phyloP scores from a whole-genome alignment of 1,140 invertebrate genomes.

The Leptinotarsa defecta region DNA sequence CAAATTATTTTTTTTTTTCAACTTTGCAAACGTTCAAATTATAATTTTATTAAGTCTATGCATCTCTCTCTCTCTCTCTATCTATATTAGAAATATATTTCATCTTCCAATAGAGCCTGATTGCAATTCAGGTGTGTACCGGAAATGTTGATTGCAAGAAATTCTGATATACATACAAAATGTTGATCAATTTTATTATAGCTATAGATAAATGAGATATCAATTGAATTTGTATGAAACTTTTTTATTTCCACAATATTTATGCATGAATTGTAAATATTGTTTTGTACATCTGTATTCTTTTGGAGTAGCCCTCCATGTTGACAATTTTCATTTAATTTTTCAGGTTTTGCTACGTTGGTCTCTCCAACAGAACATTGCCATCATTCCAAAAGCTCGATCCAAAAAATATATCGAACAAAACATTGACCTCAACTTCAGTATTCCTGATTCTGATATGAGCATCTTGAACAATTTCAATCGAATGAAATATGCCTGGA shows the following conservation, averaged over 20 bases:
- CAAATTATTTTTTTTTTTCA: too few relatives aligned
- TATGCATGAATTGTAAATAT: not conserved
- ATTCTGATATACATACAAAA: not conserved
- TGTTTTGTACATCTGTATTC: not conserved
- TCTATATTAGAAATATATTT: too few relatives aligned
- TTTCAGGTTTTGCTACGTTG: slow-evolving; percentile 66
- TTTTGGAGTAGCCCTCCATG: not conserved
- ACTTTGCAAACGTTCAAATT: too few relatives aligned
- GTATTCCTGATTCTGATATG: slow-evolving; percentile 64
- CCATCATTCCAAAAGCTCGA: slow-evolving; percentile 74
- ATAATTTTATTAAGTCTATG: too few relatives aligned
- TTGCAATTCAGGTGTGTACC: too few relatives aligned
- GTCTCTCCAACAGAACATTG: slow-evolving; percentile 69
- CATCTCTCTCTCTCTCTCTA: too few relatives aligned
- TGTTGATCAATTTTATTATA: not conserved
- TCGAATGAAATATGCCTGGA: slow-evolving; percentile 67
- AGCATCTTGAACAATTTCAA: slow-evolving; percentile 60
- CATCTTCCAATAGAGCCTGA: too few relatives aligned
- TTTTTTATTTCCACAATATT: not conserved
- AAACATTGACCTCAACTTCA: slow-evolving; percentile 71
- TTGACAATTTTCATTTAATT: not conserved
- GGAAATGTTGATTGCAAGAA: too few relatives aligned
- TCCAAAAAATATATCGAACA: slow-evolving; percentile 65
- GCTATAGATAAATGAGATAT: not conserved
- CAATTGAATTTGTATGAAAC: not conserved